phyloP scores from a whole-genome alignment of 2,113 vertebrate genomes.

The Cynoglossus semilaevis region DNA sequence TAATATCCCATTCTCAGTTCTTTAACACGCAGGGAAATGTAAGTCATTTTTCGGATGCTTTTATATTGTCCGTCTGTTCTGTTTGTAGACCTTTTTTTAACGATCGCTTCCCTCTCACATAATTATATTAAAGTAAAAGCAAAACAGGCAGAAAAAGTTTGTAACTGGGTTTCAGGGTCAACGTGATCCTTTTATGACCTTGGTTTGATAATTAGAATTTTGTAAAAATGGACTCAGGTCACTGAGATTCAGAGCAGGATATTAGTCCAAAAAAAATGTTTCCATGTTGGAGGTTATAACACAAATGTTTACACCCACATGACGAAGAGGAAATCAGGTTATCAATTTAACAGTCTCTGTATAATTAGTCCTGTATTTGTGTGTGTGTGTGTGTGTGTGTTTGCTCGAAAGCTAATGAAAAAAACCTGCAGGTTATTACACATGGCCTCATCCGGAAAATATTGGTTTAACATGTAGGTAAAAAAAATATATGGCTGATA shows the following conservation, averaged over 20 bases:
- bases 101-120: background rate
- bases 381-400: too few species aligned
- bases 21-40: constrained; percentile 6
- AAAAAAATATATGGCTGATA: too few species aligned
- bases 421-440: too few species aligned
- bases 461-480: too few species aligned
- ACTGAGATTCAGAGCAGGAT: constrained; percentile 11
- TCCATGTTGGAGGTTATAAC: too few species aligned
- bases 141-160: background rate
- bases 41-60: constrained; percentile 12
- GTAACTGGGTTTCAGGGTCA: background rate
- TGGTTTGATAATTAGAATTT: constrained; percentile 30
- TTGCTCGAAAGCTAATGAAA: too few species aligned
- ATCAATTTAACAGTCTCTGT: too few species aligned
- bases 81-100: background rate
- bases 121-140: constrained; percentile 18
- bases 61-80: background rate
- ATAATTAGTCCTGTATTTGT: too few species aligned
- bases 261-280: background rate
- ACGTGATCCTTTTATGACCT: background rate
- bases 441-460: too few species aligned
- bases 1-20: constrained; percentile 10
- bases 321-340: too few species aligned
- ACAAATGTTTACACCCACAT: too few species aligned
- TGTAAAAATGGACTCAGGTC: constrained; percentile 18